A percentile compares a stretch with the other conserved stretches of the same genome.
phyloP scores from a whole-genome alignment of 1,140 invertebrate species.

The Cotesia glomerata region DNA sequence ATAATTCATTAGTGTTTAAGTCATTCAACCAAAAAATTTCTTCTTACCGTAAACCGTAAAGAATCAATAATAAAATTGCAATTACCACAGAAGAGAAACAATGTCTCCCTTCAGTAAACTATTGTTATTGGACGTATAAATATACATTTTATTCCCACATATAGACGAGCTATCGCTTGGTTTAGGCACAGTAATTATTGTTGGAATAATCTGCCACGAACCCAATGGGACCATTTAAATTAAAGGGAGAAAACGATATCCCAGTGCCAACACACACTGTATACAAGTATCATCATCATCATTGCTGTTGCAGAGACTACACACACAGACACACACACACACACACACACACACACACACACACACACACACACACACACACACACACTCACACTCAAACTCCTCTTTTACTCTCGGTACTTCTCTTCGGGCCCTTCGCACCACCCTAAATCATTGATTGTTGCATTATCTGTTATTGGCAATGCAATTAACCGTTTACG shows the following conservation, averaged over 20 bases:
- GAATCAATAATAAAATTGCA: too few relatives aligned
- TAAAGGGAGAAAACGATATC: conserved; percentile 34
- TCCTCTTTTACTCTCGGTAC: not conserved
- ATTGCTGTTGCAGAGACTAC: conserved; percentile 3
- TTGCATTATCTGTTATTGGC: conserved; percentile 65
- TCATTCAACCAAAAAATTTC: too few relatives aligned
- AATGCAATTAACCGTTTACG: conserved; percentile 63
- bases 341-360: too few relatives aligned
- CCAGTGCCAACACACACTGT: not conserved
- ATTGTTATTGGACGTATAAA: not conserved
- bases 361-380: conserved; percentile 11
- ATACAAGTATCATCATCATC: conserved; percentile 44
- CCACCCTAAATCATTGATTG: conserved; percentile 61
- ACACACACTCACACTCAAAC: not conserved
- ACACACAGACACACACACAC: not conserved
- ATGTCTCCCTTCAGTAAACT: too few relatives aligned
- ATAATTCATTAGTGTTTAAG: too few relatives aligned
- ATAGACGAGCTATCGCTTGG: conserved; percentile 25
- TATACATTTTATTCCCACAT: conserved; percentile 31
- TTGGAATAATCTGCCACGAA: conserved; percentile 57
- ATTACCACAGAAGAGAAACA: too few relatives aligned
- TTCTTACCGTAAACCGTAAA: too few relatives aligned
- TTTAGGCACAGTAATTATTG: conserved; percentile 53
- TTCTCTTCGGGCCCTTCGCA: conserved; percentile 9
- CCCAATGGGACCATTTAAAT: conserved; percentile 58